phyloP scores from a whole-genome alignment of 2,797 vertebrate species.

The Agapornis canus region DNA sequence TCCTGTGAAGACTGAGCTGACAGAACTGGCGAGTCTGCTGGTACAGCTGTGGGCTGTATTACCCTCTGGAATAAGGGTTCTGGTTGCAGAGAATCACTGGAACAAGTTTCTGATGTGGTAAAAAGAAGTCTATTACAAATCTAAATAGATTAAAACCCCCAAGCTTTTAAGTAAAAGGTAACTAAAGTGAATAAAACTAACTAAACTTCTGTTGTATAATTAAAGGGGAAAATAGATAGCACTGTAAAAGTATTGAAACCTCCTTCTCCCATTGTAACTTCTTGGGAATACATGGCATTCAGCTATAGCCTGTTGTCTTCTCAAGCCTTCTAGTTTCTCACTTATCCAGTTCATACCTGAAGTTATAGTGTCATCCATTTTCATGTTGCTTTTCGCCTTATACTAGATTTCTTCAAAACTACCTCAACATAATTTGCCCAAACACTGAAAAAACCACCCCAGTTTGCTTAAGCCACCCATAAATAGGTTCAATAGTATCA shows the following conservation, averaged over 20 bases:
- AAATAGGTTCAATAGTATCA: not conserved
- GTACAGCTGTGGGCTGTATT: slow-evolving; percentile 76
- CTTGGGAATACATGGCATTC: not conserved
- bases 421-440: not conserved
- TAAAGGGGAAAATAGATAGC: not conserved
- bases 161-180: not conserved
- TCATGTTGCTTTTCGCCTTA: not conserved
- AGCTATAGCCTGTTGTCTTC: not conserved
- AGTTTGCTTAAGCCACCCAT: not conserved
- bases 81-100: slow-evolving; percentile 30
- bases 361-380: not conserved
- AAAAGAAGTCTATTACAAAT: slow-evolving; percentile 19
- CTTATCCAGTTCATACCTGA: not conserved
- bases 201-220: not conserved
- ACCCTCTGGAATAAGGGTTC: slow-evolving; percentile 87
- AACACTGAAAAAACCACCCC: accelerated
- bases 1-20: slow-evolving; percentile 89
- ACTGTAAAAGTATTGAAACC: not conserved
- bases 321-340: not conserved
- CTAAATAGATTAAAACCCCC: not conserved
- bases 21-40: slow-evolving; percentile 78
- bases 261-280: not conserved
- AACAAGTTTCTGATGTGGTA: slow-evolving; percentile 55
- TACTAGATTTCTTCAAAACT: not conserved
- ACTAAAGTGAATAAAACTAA: not conserved